These are phyloP conservation scores for Euplexia lucipara DNA, from an alignment of 2,888 invertebrate species.

Conservation along the genomic window DNA sequence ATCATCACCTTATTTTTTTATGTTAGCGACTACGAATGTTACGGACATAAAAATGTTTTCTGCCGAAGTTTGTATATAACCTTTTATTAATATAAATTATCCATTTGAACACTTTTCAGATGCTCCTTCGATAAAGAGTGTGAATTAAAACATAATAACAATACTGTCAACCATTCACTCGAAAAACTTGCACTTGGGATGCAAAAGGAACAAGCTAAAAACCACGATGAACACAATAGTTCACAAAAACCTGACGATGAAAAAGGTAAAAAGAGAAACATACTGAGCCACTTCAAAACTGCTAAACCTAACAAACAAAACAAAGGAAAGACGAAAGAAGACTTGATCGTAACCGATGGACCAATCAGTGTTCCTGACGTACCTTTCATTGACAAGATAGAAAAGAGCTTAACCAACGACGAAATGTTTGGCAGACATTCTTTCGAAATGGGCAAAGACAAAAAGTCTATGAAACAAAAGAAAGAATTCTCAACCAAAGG, in stretches of 20 bases:
- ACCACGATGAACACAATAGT: constrained; percentile 55
- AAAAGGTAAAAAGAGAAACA: not conserved
- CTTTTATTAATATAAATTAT: too few species aligned
- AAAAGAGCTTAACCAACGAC: not conserved
- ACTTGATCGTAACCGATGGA: too few species aligned
- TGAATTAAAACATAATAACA: constrained; percentile 1
- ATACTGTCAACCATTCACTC: not conserved
- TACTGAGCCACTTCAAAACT: constrained; percentile 8
- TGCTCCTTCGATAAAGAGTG: constrained; percentile 45
- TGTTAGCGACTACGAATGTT: too few species aligned
- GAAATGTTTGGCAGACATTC: not conserved
- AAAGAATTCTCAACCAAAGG: not conserved
- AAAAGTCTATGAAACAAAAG: constrained; percentile 13
- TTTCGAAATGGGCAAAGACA: not conserved
- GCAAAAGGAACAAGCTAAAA: constrained; percentile 13
- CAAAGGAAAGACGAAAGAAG: not conserved
- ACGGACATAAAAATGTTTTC: too few species aligned
- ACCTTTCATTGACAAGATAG: not conserved
- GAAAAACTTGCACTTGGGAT: not conserved
- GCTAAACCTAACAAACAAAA: constrained; percentile 4
- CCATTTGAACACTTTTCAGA: constrained; percentile 27
- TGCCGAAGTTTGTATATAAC: too few species aligned
- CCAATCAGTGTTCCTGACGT: not conserved
- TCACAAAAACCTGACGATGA: constrained; percentile 59
- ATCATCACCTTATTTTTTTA: too few species aligned